phyloP scores from a whole-genome alignment of 2,888 invertebrate genomes.

The Thera britannica region DNA sequence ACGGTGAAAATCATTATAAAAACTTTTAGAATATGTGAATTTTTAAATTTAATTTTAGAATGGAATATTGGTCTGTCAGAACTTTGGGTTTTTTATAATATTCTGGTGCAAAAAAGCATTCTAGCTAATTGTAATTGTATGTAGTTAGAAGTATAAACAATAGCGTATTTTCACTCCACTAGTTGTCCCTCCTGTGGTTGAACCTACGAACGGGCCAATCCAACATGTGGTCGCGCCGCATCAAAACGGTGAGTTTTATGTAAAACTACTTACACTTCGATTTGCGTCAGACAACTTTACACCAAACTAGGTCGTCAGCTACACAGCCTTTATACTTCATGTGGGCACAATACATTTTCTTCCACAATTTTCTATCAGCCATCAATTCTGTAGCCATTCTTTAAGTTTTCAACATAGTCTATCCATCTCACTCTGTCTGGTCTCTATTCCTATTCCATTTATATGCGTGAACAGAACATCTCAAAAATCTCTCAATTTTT shows the following conservation, averaged over 20 bases:
- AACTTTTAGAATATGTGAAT: too few species aligned
- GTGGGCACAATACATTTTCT: background rate
- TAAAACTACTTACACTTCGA: background rate
- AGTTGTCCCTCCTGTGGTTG: constrained; percentile 11
- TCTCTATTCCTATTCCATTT: too few species aligned
- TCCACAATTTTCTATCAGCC: background rate
- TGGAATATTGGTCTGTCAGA: too few species aligned
- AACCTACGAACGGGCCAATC: constrained; percentile 21
- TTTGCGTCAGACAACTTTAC: constrained; percentile 23
- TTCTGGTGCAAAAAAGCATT: background rate
- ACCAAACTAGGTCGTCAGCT: background rate
- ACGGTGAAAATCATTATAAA: too few species aligned
- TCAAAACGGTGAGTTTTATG: constrained; percentile 34
- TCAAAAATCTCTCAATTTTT: too few species aligned
- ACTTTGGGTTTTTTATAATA: too few species aligned
- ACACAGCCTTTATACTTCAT: background rate
- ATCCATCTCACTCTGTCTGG: too few species aligned
- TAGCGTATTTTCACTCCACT: constrained; percentile 24
- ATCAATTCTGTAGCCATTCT: background rate
- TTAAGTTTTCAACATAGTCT: background rate
- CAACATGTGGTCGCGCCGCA: constrained; percentile 17
- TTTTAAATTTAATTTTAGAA: too few species aligned
- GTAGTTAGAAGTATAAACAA: constrained; percentile 24
- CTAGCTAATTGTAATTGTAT: background rate
- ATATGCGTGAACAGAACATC: too few species aligned